These are phyloP conservation scores for Tetragonula carbonaria DNA, from an alignment of 2,888 invertebrate genomes.

Conservation along the genomic window DNA sequence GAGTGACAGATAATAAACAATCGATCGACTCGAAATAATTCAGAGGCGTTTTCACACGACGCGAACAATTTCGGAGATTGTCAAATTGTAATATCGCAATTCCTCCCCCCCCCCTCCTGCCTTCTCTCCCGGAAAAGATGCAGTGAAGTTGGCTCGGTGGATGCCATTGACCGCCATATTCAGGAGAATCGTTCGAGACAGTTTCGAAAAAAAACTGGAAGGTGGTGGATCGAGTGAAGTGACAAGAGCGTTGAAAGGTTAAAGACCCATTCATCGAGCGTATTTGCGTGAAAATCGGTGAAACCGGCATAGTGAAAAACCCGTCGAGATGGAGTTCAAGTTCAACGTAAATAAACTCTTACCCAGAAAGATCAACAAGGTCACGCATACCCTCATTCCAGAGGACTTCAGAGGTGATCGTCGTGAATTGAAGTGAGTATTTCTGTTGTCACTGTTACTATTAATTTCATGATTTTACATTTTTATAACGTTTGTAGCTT, in stretches of 20 bases:
- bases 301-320: neutral
- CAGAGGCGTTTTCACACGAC: neutral
- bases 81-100: constrained; percentile 22
- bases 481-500: neutral
- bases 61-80: neutral
- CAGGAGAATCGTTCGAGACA: constrained; percentile 49
- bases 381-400: constrained; percentile 80
- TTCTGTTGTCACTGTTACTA: neutral
- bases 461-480: neutral
- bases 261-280: constrained; percentile 35
- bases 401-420: constrained; percentile 81
- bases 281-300: constrained; percentile 24
- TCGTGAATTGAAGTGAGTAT: constrained; percentile 79
- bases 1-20: constrained; percentile 11
- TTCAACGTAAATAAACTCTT: constrained; percentile 81
- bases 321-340: constrained; percentile 80
- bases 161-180: constrained; percentile 68
- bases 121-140: constrained; percentile 11
- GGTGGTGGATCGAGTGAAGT: constrained; percentile 30
- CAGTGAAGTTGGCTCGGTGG: constrained; percentile 64
- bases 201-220: constrained; percentile 48
- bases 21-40: neutral
- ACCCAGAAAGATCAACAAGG: constrained; percentile 82
- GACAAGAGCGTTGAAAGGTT: constrained; percentile 48
- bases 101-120: neutral